Evolutionary conservation across 1,140 invertebrate genomes (phyloP).

Genomic region (Sitophilus oryzae): DNA sequence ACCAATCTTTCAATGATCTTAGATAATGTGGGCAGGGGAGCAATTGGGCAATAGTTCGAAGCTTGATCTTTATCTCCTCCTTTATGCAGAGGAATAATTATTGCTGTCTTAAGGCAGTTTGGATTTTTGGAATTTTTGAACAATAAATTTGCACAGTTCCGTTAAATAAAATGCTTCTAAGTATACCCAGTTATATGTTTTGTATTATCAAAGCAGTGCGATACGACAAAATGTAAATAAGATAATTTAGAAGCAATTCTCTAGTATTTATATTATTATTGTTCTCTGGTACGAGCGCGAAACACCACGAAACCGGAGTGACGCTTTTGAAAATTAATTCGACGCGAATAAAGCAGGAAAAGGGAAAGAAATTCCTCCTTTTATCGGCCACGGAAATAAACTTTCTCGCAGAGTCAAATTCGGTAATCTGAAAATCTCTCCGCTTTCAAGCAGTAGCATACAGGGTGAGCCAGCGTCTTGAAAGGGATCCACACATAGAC

Average conservation of each 20-base stretch:
- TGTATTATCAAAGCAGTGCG: background rate
- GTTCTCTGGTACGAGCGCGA: background rate
- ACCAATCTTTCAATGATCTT: too few species aligned
- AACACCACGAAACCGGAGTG: background rate
- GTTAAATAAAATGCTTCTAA: too few species aligned
- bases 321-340: background rate
- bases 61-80: too few species aligned
- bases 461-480: too few species aligned
- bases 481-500: too few species aligned
- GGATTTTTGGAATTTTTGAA: too few species aligned
- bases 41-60: too few species aligned
- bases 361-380: background rate
- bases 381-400: background rate
- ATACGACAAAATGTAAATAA: background rate
- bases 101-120: too few species aligned
- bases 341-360: background rate
- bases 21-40: too few species aligned
- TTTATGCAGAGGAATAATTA: too few species aligned
- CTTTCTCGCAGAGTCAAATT: background rate
- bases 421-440: background rate
- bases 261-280: background rate
- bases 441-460: background rate
- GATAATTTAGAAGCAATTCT: background rate
- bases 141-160: too few species aligned
- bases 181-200: background rate